Conservation (phyloP, 2,888 invertebrate species). For the Pyrocoelia pectoralis region DNA sequence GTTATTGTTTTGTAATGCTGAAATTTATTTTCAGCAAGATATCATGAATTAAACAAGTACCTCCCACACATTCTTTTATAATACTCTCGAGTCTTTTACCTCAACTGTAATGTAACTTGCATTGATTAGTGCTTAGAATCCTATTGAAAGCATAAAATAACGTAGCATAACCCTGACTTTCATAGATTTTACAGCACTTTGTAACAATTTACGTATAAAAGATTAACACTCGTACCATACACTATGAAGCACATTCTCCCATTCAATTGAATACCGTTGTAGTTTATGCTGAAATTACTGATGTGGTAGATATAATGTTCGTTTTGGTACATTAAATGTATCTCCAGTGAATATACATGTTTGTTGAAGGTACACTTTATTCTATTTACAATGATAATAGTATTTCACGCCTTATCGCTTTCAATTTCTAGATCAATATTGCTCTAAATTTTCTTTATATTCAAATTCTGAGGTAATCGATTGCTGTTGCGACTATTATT, state of each 20-base stretch:
- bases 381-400: neutral
- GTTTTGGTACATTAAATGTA: constrained; percentile 3
- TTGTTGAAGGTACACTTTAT: neutral
- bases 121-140: constrained; percentile 18
- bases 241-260: neutral
- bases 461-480: neutral
- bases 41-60: constrained; percentile 19
- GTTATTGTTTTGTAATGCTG: neutral
- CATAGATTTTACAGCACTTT: neutral
- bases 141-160: neutral
- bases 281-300: constrained; percentile 7
- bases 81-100: constrained; percentile 6
- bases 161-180: neutral
- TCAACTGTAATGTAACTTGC: constrained; percentile 10
- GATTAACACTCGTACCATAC: neutral
- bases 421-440: neutral
- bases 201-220: neutral
- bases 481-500: neutral
- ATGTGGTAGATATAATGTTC: neutral
- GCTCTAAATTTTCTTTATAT: neutral
- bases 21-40: constrained; percentile 12
- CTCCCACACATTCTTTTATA: constrained; percentile 14
- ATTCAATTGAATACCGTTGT: constrained; percentile 5
- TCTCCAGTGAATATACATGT: constrained; percentile 7
- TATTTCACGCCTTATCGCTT: constrained; percentile 4